Base-by-base conservation (phyloP, 1,140 invertebrate species). In the Drosophila navojoa region DNA sequence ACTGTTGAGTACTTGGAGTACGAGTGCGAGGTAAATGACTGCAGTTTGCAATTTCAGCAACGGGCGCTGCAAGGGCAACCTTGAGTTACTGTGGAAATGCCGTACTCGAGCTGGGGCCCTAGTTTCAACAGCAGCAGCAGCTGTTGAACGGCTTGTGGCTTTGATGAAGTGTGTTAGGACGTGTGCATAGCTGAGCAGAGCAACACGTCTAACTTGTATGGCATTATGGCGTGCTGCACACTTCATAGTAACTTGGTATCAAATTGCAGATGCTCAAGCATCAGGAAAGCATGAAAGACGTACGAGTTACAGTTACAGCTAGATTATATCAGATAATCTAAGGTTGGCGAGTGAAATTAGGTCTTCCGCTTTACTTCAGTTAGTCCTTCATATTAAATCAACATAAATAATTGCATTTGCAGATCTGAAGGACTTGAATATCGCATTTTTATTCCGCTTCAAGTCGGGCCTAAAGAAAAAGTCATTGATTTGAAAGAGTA, bases 11-110 rank as follows among this genome's bases (percentile, higher is more conserved):
- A 58, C 49, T 71, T 57, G 32, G 35, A 50, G 25, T 64, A 15
- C 32, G 35, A 29, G 27, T 35, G n/a, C 19, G 49, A 44, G 64
- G 27, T 61, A 52, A 50, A 52, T 40, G 29, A 57, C 32, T 68
- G 61, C 49, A 53, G 40, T 47, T 57, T 60, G 55, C 29, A 45
- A 25, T 2, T 52, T 42, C 32, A 16, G 52, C 22, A 22, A 22
- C 25, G 10, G 25, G 10, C 15, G 16, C 22, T 25, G 59, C 13
- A 16, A 16, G 52, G 27, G 44, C 44, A 29, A 11, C 13, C 29
- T 16, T 29, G 44, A 32, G 32, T 11, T 16, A 47, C n/a, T 66
- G 69, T 59, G 61, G 57, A 60, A 50, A 47, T 27, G 16, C 59
- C 29, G 11, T 32, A 69, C 57, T 69, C 58, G 27, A 62, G 58